phyloP scores from a whole-genome alignment of 2,113 vertebrate species.

The Pogona vitticeps region DNA sequence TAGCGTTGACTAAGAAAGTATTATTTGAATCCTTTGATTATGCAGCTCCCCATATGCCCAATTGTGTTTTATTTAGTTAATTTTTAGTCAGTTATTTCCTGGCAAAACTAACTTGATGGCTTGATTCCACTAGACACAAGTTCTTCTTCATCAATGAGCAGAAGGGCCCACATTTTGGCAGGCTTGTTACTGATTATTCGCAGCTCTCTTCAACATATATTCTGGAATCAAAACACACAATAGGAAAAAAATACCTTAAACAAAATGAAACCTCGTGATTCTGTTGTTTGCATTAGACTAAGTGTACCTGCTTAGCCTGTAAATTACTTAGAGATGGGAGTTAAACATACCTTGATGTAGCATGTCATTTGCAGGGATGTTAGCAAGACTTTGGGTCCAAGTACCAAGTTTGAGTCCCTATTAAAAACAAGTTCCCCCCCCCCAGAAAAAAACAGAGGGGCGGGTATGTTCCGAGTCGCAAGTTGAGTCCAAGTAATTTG shows the following conservation, averaged over 20 bases:
- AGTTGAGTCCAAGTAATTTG: too few relatives aligned
- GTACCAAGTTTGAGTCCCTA: too few relatives aligned
- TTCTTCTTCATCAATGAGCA: slow-evolving; percentile 6
- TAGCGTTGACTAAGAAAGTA: slow-evolving; percentile 3
- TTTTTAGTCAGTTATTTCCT: slow-evolving; percentile 16
- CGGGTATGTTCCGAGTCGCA: too few relatives aligned
- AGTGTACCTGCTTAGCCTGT: neutral
- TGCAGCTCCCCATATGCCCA: neutral
- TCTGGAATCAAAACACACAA: slow-evolving; percentile 17
- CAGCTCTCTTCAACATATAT: neutral
- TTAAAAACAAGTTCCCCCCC: too few relatives aligned
- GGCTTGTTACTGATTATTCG: slow-evolving; percentile 18
- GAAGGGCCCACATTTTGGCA: neutral
- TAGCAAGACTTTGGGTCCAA: too few relatives aligned
- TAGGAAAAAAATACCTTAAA: neutral
- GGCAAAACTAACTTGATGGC: neutral
- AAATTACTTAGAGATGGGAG: neutral
- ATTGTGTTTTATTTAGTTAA: slow-evolving; percentile 27
- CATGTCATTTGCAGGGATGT: too few relatives aligned
- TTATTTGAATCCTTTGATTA: neutral
- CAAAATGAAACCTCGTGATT: neutral
- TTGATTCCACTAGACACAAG: slow-evolving; percentile 12
- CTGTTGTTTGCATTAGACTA: neutral
- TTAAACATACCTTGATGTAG: neutral
- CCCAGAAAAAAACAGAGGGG: too few relatives aligned